phyloP scores from a whole-genome alignment of 1,140 invertebrate genomes.

The Lepidurus couesii region DNA sequence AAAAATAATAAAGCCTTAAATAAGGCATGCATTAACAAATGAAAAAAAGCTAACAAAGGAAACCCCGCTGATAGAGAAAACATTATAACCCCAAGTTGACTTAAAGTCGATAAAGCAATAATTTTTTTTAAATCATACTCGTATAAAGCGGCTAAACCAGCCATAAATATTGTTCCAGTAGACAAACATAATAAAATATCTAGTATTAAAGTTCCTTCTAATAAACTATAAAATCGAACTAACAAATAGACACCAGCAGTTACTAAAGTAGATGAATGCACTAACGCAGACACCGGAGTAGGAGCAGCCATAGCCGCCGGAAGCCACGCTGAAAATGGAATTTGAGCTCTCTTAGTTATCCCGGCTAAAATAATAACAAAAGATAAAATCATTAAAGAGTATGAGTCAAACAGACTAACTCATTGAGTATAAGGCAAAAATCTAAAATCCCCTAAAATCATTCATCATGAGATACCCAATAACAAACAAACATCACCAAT shows the following conservation, averaged over 20 bases:
- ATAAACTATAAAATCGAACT: slow-evolving; percentile 52
- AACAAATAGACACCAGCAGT: slow-evolving; percentile 64
- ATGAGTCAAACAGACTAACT: slow-evolving; percentile 44
- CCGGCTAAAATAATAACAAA: slow-evolving; percentile 50
- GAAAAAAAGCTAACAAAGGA: slow-evolving; percentile 52
- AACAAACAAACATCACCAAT: slow-evolving; percentile 55
- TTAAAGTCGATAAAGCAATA: slow-evolving; percentile 65
- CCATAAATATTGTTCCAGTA: slow-evolving; percentile 55
- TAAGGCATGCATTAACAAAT: slow-evolving; percentile 57
- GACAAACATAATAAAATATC: slow-evolving; percentile 48
- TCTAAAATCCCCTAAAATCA: slow-evolving; percentile 5
- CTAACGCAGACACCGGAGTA: slow-evolving; percentile 62
- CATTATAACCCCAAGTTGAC: slow-evolving; percentile 61
- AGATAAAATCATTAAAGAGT: slow-evolving; percentile 41
- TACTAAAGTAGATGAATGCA: slow-evolving; percentile 68
- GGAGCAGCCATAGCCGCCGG: slow-evolving; percentile 63
- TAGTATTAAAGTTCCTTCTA: slow-evolving; percentile 40
- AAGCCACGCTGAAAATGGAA: slow-evolving; percentile 64
- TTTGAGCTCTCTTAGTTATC: slow-evolving; percentile 66
- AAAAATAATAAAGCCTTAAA: slow-evolving; percentile 61
- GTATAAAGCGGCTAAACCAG: slow-evolving; percentile 53
- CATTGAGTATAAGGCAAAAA: slow-evolving; percentile 51
- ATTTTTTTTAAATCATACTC: slow-evolving; percentile 62
- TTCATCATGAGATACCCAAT: slow-evolving; percentile 49
- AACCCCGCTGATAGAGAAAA: slow-evolving; percentile 48